Evolutionary conservation across 2,113 vertebrate species (phyloP).

Genomic region (Vireo altiloquus): DNA sequence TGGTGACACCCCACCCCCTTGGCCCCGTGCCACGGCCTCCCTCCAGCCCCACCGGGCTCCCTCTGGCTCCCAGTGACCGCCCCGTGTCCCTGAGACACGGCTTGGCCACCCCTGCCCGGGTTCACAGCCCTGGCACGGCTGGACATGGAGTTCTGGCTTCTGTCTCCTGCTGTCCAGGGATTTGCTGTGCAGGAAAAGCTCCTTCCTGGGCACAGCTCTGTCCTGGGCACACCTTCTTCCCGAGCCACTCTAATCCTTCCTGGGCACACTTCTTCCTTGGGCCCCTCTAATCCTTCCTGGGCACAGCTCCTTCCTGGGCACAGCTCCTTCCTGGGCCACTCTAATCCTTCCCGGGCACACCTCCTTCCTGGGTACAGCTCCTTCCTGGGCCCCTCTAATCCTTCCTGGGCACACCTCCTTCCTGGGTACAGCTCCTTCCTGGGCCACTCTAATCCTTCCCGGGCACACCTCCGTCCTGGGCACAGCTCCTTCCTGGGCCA

Average conservation of each 20-base stretch:
- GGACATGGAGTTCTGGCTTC: not conserved
- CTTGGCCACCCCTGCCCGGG: fast-evolving
- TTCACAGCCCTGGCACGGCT: not conserved
- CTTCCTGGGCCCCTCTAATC: not conserved
- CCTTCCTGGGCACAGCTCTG: not conserved
- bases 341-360: no score
- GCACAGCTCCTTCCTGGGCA: not conserved
- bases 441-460: not conserved
- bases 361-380: not conserved
- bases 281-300: not conserved
- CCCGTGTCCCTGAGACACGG: not conserved
- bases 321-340: not conserved
- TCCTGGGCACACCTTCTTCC: not conserved
- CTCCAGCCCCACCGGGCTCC: not conserved
- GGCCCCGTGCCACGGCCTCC: fast-evolving
- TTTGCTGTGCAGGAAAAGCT: fast-evolving
- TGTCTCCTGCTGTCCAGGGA: not conserved
- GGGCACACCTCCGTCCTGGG: not conserved
- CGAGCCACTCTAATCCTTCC: not conserved
- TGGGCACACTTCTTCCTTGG: not conserved
- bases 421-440: not conserved
- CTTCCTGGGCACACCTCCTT: not conserved
- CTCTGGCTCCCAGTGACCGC: not conserved
- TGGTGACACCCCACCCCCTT: not conserved
- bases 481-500: not conserved